phyloP scores from a whole-genome alignment of 2,113 vertebrate genomes.

The Grallaria varia region DNA sequence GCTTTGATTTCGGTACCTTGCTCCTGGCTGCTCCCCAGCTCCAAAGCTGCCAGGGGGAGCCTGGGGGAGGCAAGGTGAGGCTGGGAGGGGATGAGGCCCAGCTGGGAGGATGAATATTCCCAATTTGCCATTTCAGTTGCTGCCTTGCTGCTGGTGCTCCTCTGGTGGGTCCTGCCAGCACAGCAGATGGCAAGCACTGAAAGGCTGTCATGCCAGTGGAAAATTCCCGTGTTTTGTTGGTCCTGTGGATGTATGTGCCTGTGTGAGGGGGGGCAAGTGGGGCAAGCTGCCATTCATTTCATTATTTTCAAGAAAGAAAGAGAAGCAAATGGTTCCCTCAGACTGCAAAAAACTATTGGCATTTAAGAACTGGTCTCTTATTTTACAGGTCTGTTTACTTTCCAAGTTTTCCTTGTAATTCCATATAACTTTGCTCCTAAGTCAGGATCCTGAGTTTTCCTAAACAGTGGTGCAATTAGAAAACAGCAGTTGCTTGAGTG shows the following conservation, averaged over 20 bases:
- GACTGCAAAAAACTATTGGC: neutral
- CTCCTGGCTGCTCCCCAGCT: neutral
- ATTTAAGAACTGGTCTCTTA: neutral
- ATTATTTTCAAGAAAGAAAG: neutral
- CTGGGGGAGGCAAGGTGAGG: neutral
- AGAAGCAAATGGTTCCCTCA: neutral
- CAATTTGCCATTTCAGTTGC: neutral
- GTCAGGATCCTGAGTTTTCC: neutral
- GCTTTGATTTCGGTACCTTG: neutral
- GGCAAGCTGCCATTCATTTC: neutral
- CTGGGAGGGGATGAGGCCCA: neutral
- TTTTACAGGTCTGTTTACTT: neutral
- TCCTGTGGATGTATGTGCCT: neutral
- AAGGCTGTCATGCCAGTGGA: slow-evolving; percentile 20
- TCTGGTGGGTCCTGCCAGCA: slow-evolving; percentile 25
- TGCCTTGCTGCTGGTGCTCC: slow-evolving; percentile 1
- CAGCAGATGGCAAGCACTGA: slow-evolving; percentile 48
- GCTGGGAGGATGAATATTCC: slow-evolving; percentile 39
- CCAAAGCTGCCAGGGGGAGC: neutral
- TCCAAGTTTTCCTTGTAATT: neutral
- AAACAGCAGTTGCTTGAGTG: neutral
- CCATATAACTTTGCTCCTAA: neutral
- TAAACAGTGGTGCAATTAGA: neutral
- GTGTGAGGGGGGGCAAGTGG: neutral
- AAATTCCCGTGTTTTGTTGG: slow-evolving; percentile 29